Evolutionary conservation across 2,113 vertebrate genomes (phyloP).

Genomic region (Piliocolobus tephrosceles): DNA sequence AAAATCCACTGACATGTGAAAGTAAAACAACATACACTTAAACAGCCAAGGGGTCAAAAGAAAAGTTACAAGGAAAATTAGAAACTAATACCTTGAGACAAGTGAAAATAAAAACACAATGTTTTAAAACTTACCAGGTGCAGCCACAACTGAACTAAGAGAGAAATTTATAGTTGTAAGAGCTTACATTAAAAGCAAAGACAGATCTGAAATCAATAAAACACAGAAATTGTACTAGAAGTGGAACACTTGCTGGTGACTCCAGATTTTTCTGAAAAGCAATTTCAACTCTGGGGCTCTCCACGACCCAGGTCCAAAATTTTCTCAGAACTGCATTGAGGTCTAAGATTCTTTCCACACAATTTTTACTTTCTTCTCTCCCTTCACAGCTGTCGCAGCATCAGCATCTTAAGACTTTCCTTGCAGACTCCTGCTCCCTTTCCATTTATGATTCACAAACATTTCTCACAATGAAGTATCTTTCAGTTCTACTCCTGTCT

Average conservation of each 20-base stretch:
- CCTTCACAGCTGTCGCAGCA: neutral
- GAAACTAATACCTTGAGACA: neutral
- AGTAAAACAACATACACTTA: neutral
- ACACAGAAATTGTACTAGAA: neutral
- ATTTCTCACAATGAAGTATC: neutral
- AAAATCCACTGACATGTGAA: neutral
- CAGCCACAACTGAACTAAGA: neutral
- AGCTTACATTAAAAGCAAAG: neutral
- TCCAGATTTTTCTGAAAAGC: neutral
- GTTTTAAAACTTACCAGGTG: neutral
- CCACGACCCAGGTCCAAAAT: neutral
- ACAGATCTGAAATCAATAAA: neutral
- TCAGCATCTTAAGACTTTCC: neutral
- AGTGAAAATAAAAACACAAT: neutral
- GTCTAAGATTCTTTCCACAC: neutral
- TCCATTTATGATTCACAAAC: neutral
- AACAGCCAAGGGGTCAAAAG: neutral
- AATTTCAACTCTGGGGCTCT: neutral
- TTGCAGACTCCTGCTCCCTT: neutral
- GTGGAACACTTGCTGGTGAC: neutral
- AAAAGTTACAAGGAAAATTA: neutral
- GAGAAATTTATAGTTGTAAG: neutral
- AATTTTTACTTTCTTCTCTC: neutral
- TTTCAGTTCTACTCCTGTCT: neutral
- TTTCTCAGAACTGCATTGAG: neutral